Conservation (phyloP, 2,888 invertebrate species). For the Cephus rjabovi region DNA sequence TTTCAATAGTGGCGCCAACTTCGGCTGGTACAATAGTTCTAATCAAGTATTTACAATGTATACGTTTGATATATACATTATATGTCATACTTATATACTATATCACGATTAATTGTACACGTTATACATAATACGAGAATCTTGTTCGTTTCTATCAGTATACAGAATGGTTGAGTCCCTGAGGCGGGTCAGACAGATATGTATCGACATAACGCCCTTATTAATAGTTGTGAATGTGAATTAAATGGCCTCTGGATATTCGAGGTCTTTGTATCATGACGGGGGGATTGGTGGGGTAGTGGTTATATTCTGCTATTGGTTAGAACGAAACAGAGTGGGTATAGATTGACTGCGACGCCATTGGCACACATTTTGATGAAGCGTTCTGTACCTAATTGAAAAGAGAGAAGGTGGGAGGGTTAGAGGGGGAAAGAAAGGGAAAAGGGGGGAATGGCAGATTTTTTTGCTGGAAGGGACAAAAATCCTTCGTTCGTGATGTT, state of each 20-base stretch:
- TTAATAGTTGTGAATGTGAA: constrained; percentile 37
- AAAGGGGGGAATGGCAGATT: not conserved
- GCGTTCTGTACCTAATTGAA: not conserved
- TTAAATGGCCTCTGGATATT: not conserved
- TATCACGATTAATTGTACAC: not conserved
- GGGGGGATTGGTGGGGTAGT: not conserved
- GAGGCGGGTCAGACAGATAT: constrained; percentile 44
- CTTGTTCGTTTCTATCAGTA: not conserved
- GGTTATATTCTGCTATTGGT: not conserved
- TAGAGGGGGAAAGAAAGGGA: not conserved
- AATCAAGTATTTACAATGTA: not conserved
- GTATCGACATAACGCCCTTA: constrained; percentile 45
- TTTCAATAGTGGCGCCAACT: not conserved
- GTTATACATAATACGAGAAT: not conserved
- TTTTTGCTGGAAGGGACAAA: not conserved
- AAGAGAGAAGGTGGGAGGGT: not conserved
- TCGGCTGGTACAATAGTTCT: not conserved
- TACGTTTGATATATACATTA: not conserved
- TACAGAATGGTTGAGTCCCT: constrained; percentile 8
- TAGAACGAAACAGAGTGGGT: constrained; percentile 5
- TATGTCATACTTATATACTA: not conserved
- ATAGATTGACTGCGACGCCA: not conserved
- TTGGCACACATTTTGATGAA: not conserved
- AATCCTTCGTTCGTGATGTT: not conserved
- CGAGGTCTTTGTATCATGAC: not conserved